phyloP scores from a whole-genome alignment of 2,888 invertebrate genomes.

The Tinea semifulvella region DNA sequence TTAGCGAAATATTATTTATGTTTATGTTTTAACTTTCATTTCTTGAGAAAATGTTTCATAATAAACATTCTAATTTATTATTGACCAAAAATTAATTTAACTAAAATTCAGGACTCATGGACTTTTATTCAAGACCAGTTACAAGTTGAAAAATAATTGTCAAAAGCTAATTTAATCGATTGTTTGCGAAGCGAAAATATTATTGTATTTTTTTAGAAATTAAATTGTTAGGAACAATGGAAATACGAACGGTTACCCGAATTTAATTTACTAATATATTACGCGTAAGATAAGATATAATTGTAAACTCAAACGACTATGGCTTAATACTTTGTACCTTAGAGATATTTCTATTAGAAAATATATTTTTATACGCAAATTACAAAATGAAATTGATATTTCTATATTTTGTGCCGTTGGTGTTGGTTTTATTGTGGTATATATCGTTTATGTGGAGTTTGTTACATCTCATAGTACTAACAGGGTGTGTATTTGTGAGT shows the following conservation, averaged over 20 bases:
- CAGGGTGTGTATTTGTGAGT: conserved; percentile 32
- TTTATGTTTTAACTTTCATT: no score
- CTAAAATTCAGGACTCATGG: no score
- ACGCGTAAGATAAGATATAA: no score
- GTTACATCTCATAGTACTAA: conserved; percentile 36
- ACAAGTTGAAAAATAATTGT: background rate
- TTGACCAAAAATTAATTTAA: no score
- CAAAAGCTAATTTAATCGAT: conserved; percentile 1
- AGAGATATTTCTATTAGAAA: background rate
- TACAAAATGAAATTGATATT: conserved; percentile 10
- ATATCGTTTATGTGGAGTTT: conserved; percentile 41
- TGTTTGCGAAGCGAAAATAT: background rate
- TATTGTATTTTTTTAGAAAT: background rate
- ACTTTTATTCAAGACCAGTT: no score
- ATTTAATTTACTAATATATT: background rate
- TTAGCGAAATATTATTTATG: no score
- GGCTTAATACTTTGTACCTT: background rate
- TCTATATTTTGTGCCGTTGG: conserved; percentile 1
- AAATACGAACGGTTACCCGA: background rate
- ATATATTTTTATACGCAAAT: no score
- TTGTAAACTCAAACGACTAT: background rate
- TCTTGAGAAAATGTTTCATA: no score
- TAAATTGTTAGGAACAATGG: background rate
- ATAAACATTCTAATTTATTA: no score
- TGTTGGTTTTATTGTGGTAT: conserved; percentile 24